These are phyloP conservation scores for Oligia fasciuncula DNA, from an alignment of 2,888 invertebrate genomes.

Conservation along the genomic window DNA sequence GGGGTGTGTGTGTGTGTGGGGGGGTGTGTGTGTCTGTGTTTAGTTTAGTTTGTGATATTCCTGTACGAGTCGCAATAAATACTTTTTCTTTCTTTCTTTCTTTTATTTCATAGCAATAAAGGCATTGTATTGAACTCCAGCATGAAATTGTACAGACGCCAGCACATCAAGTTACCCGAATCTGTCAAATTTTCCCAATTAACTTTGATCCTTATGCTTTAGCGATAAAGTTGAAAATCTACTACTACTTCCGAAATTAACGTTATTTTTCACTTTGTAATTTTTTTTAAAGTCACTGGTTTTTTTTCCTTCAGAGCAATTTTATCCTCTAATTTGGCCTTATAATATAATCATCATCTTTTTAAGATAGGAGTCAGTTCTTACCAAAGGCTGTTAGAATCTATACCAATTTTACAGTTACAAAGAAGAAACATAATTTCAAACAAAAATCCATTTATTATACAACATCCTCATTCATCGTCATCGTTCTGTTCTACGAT, in stretches of 20 bases:
- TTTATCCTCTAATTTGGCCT: neutral
- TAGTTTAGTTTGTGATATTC: too few relatives aligned
- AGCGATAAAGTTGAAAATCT: too few relatives aligned
- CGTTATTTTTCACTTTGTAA: neutral
- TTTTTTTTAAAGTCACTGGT: neutral
- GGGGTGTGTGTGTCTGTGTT: too few relatives aligned
- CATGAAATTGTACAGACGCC: neutral
- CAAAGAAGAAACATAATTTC: neutral
- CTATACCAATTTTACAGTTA: too few relatives aligned
- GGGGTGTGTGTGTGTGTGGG: too few relatives aligned
- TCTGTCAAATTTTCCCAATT: too few relatives aligned
- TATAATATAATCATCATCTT: neutral
- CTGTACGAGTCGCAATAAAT: too few relatives aligned
- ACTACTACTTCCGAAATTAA: neutral
- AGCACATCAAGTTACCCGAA: too few relatives aligned
- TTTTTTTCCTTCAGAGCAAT: neutral
- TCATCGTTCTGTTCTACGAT: slow-evolving; percentile 57
- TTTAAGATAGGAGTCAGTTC: neutral
- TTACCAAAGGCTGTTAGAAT: neutral
- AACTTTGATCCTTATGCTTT: too few relatives aligned
- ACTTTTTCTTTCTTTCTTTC: too few relatives aligned
- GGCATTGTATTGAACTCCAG: neutral
- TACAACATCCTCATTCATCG: slow-evolving; percentile 10
- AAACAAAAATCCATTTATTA: slow-evolving; percentile 25
- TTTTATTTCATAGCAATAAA: neutral